Evolutionary conservation across 1,140 invertebrate species (phyloP), one percentile per base, ranked within the genome.

Genomic region (Hypothenemus hampei): DNA sequence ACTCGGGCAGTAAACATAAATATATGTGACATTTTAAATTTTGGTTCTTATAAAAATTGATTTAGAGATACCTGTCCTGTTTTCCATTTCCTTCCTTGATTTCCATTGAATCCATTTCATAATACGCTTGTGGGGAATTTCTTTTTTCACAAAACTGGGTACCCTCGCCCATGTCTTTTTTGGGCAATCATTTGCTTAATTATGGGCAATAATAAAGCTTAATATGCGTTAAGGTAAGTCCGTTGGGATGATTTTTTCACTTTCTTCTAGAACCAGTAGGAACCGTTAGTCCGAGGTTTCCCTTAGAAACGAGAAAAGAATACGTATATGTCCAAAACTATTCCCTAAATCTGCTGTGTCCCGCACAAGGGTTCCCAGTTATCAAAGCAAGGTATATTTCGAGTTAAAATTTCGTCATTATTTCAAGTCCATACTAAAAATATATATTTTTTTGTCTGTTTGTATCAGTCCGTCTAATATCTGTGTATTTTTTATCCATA

Each of bases 331-430:
- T 52, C 13, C 35, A 59, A 41, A 67, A 67, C 16, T 54, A 58
- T 11, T 69, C 65, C 57, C 63, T 73, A 19, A 73, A 70, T 36
- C 58, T 82, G 39, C 67, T 80, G 56, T 81, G 79, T 66, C 75
- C 75, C 26, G 79, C 79, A 44, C 77, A 80, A 64, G 78, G 78
- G 18, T 81, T 73, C 70, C 81, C 82, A 49, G 76, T 80, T 57
- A 79, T 79, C 57, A 65, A 73, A 18, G 79, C 74, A 76, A 80
- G 78, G 80, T 83, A 74, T 59, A n/a, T n/a, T n/a, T n/a, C n/a
- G n/a, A n/a, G n/a, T n/a, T n/a, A n/a, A n/a, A n/a, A n/a, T n/a
- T n/a, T n/a, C n/a, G n/a, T n/a, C n/a, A n/a, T n/a, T n/a, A n/a
- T n/a, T n/a, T n/a, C n/a, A n/a, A n/a, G n/a, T n/a, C n/a, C n/a